Base-by-base conservation (phyloP, 2,797 vertebrate genomes). In the Decapterus maruadsi region DNA sequence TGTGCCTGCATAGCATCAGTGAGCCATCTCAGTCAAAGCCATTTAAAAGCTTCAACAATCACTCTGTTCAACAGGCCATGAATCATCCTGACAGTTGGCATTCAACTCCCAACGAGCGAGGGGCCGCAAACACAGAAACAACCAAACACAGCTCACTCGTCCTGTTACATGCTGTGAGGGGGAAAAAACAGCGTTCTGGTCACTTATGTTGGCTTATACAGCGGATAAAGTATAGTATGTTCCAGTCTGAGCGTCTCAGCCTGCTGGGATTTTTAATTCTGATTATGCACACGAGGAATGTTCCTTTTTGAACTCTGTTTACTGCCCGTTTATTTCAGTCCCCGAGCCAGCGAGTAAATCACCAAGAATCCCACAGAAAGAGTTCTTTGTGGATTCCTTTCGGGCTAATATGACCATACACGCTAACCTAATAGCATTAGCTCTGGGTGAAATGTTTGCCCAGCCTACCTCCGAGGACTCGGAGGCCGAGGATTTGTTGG, bases 391-490 rank as follows among this genome's bases (percentile, higher is more conserved):
- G 72, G 57, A 64, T 54, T 50, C 61, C 34, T 56, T 26, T 29
- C 26, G 26, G 58, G 51, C 29, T 63, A 70, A 82, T 62, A 34
- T 6, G 40, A 31, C 34, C 58, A 12, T 19, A 70, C 78, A 80
- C n/a, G 60, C 75, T 54, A 46, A 60, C 0, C 53, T 76, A 84
- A 81, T 51, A 74, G 68, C 62, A 74, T 83, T 80, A 81, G 55
- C 51, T 22, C 65, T 20, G 73, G 66, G 20, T 64, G 53, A 53
- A 76, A 26, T 40, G 74, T 46, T 68, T 66, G 66, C 62, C 26
- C 20, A 22, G 68, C 76, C 92, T 95, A 97, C 97, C 96, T 98
- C 97, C 69, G 93, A 92, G 75, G 95, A 81, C 74, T 92, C 96
- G 67, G 93, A 91, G 61, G 92, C 81, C 68, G 95, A 89, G 14